phyloP scores from a whole-genome alignment of 2,888 invertebrate species.

The Trichogramma evanescens region DNA sequence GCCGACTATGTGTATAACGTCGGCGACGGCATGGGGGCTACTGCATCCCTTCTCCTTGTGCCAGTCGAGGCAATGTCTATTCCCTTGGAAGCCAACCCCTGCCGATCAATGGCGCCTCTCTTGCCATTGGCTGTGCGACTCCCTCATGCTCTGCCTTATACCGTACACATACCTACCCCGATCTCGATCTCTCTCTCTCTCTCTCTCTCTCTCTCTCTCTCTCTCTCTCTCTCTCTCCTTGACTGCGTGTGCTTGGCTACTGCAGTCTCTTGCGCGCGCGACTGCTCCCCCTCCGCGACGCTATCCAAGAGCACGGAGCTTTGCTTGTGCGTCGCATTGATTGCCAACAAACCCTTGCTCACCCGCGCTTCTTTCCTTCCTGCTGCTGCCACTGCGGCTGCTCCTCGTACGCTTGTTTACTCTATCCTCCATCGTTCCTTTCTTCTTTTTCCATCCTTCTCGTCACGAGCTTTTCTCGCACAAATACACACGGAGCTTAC shows the following conservation, averaged over 20 bases:
- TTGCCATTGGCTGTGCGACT: constrained; percentile 38
- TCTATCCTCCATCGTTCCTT: constrained; percentile 20
- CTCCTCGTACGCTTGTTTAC: constrained; percentile 8
- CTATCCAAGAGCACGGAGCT: constrained; percentile 38
- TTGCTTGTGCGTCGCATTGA: constrained; percentile 46
- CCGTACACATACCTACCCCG: too few relatives aligned
- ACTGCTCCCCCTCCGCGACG: constrained; percentile 27
- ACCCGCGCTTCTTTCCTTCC: constrained; percentile 15
- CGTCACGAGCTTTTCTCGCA: too few relatives aligned
- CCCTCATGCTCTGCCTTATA: background rate
- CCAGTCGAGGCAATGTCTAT: constrained; percentile 25
- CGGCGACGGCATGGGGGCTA: background rate
- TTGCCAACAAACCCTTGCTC: constrained; percentile 43
- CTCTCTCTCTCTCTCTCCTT: too few relatives aligned
- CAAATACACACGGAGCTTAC: too few relatives aligned
- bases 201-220: too few relatives aligned
- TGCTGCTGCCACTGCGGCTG: constrained; percentile 14
- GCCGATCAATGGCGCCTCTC: constrained; percentile 48
- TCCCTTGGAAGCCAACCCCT: constrained; percentile 38
- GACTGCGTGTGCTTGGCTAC: too few relatives aligned
- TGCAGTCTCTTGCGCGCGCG: constrained; percentile 20
- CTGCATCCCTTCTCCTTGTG: background rate
- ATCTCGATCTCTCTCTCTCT: too few relatives aligned
- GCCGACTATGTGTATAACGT: background rate
- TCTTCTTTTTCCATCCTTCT: constrained; percentile 1